Evolutionary conservation across 2,113 vertebrate genomes (phyloP), one percentile per base, ranked within the genome.

Genomic region (Pachyramphus minor): DNA sequence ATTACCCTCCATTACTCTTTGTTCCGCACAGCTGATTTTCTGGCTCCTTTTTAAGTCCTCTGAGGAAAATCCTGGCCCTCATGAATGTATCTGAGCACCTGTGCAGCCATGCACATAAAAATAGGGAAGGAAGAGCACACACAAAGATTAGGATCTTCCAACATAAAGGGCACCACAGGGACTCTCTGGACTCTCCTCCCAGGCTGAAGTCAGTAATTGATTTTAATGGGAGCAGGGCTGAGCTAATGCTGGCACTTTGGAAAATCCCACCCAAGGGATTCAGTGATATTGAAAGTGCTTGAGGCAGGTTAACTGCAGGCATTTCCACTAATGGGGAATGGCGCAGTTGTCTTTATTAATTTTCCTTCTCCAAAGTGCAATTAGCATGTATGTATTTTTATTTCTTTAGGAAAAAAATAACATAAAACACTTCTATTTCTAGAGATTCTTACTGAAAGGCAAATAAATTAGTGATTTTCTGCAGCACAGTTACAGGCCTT

Each of bases 251-350:
- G 88, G 82, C 75, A 81, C 89, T 96, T 83, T 91, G 88, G 95
- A 96, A 96, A 93, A 96, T 94, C 85, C 85, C 83, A 88, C 95
- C 82, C 96, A 90, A 50, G 92, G 95, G 92, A 95, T 90, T 95
- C 63, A n/a, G 56, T 86, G 78, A 80, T 93, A 88, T 3, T 83
- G 71, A 88, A 95, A 95, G 79, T 92, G 88, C 91, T 71, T 22
- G 75, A 83, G 82, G 90, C 88, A 94, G 68, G 90, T 75, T 93
- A 95, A 88, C 73, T 81, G 76, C 47, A 31, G 93, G 72, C 85
- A 67, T 92, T 96, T 88, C 60, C 69, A 74, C 68, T 94, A 93
- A 93, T 88, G 56, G 44, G 79, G 49, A 92, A 84, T 35, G 52
- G 82, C 5, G 0, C 55, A 81, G 50, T 80, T 86, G 72, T 92